Conservation (phyloP, 2,113 vertebrate species). For the Cariama cristata region DNA sequence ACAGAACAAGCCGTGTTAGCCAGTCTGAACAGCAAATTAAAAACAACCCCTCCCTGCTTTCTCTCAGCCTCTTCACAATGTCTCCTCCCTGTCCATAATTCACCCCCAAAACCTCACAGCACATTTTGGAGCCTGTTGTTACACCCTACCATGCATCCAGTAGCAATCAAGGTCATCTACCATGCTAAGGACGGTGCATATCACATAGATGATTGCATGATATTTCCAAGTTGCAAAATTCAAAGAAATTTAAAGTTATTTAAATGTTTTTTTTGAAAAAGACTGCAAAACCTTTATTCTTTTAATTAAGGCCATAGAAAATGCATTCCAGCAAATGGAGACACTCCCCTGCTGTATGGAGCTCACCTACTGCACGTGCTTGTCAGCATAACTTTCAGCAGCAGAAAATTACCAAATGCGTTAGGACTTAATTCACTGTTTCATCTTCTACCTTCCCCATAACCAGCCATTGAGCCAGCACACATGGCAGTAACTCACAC, state of each 20-base stretch:
- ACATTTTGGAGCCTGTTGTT: background rate
- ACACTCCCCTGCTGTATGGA: background rate
- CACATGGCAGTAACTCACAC: background rate
- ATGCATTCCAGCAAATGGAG: background rate
- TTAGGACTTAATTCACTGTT: background rate
- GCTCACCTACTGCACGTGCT: background rate
- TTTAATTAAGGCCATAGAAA: background rate
- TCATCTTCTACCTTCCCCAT: background rate
- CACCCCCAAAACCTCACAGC: background rate
- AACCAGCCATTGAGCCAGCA: background rate
- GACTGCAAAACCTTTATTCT: background rate
- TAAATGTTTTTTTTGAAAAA: background rate
- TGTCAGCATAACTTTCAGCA: background rate
- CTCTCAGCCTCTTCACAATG: background rate
- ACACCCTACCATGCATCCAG: background rate
- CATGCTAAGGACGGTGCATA: background rate
- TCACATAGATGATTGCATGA: background rate
- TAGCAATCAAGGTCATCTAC: too few species aligned
- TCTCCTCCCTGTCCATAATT: background rate
- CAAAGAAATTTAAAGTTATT: background rate
- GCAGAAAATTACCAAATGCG: background rate
- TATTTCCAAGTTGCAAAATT: background rate
- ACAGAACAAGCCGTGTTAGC: background rate
- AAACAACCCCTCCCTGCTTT: background rate
- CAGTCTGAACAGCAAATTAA: background rate